Percentiles rank a stretch among this genome's conserved stretches.
phyloP scores from a whole-genome alignment of 2,888 invertebrate genomes.

The Orgyia antiqua region DNA sequence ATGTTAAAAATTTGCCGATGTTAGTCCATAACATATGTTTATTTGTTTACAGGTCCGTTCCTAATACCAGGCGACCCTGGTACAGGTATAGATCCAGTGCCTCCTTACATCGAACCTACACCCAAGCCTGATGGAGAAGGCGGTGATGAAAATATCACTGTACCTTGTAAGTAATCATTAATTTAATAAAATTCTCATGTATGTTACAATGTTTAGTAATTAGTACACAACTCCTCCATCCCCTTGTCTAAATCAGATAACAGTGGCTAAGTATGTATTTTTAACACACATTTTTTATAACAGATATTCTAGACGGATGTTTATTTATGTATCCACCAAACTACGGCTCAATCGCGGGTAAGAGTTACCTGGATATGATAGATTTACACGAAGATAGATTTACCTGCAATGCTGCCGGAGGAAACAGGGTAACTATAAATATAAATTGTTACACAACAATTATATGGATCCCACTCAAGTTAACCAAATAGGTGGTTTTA shows the following conservation, averaged over 20 bases:
- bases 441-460: too few species aligned
- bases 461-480: too few species aligned
- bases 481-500: too few species aligned
- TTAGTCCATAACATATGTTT: too few species aligned
- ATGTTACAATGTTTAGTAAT: too few species aligned
- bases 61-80: slow-evolving; percentile 64
- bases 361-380: slow-evolving; percentile 61
- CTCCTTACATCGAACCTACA: slow-evolving; percentile 60
- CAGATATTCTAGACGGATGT: slow-evolving; percentile 62
- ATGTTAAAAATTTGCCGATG: too few species aligned
- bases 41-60: slow-evolving; percentile 52
- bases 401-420: slow-evolving; percentile 53
- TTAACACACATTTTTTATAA: too few species aligned
- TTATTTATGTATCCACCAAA: slow-evolving; percentile 68
- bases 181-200: too few species aligned
- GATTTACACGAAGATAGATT: slow-evolving; percentile 62
- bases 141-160: slow-evolving; percentile 53
- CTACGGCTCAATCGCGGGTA: slow-evolving; percentile 72
- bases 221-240: too few species aligned
- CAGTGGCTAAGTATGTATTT: too few species aligned
- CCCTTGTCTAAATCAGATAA: too few species aligned
- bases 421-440: slow-evolving; percentile 20
- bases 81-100: slow-evolving; percentile 51
- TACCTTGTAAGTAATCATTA: slow-evolving; percentile 59
- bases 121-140: slow-evolving; percentile 46